Conservation (phyloP, 1,140 invertebrate species). For the Bathynomus jamesi region DNA sequence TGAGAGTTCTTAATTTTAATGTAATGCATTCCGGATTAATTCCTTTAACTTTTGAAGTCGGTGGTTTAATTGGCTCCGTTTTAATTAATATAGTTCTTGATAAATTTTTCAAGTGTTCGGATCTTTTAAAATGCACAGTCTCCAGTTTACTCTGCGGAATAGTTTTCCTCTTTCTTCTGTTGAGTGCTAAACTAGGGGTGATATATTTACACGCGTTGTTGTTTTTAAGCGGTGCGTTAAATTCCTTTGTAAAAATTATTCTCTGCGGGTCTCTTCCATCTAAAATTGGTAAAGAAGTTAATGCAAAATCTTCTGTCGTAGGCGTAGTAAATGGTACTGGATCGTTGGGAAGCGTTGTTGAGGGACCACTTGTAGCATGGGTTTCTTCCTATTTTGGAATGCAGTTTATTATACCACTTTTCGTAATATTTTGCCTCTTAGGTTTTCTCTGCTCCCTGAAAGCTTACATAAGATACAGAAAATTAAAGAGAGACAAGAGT, state of each 20-base stretch:
- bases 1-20: too few relatives aligned
- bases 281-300: background rate
- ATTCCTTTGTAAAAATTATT: background rate
- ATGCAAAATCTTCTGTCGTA: background rate
- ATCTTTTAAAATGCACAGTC: background rate
- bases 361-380: background rate
- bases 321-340: background rate
- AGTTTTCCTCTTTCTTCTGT: background rate
- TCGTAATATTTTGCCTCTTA: background rate
- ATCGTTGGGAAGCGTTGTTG: background rate
- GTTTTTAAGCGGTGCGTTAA: background rate
- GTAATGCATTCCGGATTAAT: too few relatives aligned
- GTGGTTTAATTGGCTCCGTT: background rate
- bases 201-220: background rate
- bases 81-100: background rate
- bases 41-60: background rate
- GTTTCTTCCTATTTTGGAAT: background rate
- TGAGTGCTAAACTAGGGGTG: background rate
- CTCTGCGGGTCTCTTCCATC: background rate
- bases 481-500: too few relatives aligned
- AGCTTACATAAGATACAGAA: too few relatives aligned
- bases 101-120: background rate
- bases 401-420: background rate
- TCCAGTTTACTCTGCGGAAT: background rate
- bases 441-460: background rate